These are phyloP conservation scores for Pterocles burchelli DNA, from an alignment of 2,113 vertebrate genomes.

Conservation along the genomic window DNA sequence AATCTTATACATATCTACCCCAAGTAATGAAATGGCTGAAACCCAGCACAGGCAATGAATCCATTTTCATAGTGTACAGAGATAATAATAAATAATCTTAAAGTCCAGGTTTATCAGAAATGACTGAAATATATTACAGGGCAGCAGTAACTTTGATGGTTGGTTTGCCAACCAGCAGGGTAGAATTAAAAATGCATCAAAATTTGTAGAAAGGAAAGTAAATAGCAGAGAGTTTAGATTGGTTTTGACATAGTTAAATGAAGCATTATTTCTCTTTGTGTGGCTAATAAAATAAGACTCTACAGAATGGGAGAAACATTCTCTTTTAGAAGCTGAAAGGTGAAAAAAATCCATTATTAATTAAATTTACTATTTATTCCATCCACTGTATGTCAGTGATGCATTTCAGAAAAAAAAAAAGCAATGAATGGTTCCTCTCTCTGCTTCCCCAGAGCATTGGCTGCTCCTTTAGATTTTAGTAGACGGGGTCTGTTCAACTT, in stretches of 20 bases:
- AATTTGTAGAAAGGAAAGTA: constrained; percentile 71
- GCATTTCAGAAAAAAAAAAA: not conserved
- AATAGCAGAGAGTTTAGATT: constrained; percentile 67
- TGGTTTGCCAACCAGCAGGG: constrained; percentile 70
- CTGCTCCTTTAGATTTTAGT: not conserved
- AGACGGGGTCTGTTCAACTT: not conserved
- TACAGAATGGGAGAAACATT: constrained; percentile 40
- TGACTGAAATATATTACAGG: constrained; percentile 69
- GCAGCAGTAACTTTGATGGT: constrained; percentile 57
- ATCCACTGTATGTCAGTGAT: not conserved
- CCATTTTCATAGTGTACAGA: constrained; percentile 34
- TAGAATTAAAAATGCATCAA: constrained; percentile 77
- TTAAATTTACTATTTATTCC: constrained; percentile 47
- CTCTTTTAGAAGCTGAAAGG: constrained; percentile 38
- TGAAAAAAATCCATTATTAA: constrained; percentile 44
- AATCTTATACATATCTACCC: not conserved
- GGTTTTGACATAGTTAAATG: constrained; percentile 73
- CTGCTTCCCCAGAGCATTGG: not conserved
- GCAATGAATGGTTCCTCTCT: not conserved
- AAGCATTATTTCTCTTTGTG: constrained; percentile 67
- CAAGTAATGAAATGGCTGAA: constrained; percentile 25
- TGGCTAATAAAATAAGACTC: constrained; percentile 61
- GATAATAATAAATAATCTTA: constrained; percentile 68
- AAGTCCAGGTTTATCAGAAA: constrained; percentile 71
- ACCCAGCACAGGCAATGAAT: constrained; percentile 12